Percentiles rank a stretch among this genome's conserved stretches.
Evolutionary conservation across 2,797 vertebrate species (phyloP).

Genomic region (Ceyx erithaca): DNA sequence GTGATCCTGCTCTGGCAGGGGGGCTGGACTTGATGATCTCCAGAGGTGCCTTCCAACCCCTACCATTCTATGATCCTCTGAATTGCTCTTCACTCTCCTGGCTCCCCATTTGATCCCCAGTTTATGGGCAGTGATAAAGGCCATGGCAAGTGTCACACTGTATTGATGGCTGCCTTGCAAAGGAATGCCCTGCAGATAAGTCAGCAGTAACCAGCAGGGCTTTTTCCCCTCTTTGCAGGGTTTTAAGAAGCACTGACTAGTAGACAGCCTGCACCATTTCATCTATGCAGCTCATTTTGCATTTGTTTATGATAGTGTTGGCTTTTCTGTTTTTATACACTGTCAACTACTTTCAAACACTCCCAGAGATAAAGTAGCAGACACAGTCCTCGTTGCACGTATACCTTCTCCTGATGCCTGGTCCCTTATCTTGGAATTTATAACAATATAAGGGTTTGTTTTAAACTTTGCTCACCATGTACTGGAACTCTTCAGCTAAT

Average conservation of each 20-base stretch:
- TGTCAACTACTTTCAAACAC: conserved; percentile 48
- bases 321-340: conserved; percentile 38
- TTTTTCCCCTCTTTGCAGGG: neutral
- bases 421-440: conserved; percentile 36
- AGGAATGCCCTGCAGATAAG: neutral
- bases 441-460: neutral
- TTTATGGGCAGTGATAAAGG: neutral
- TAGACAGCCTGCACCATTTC: neutral
- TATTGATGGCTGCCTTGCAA: neutral
- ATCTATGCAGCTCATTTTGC: conserved; percentile 26
- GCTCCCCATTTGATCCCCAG: neutral
- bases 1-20: too few species aligned
- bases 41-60: too few species aligned
- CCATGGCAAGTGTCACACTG: neutral
- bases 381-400: neutral
- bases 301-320: conserved; percentile 16
- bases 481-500: neutral
- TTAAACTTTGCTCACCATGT: neutral
- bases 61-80: too few species aligned
- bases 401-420: conserved; percentile 5
- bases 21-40: too few species aligned
- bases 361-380: conserved; percentile 13
- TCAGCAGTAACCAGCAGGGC: neutral
- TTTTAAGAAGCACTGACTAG: neutral
- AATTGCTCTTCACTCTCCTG: neutral